Base-by-base conservation (phyloP, 2,888 invertebrate species). In the Endomychus coccineus region DNA sequence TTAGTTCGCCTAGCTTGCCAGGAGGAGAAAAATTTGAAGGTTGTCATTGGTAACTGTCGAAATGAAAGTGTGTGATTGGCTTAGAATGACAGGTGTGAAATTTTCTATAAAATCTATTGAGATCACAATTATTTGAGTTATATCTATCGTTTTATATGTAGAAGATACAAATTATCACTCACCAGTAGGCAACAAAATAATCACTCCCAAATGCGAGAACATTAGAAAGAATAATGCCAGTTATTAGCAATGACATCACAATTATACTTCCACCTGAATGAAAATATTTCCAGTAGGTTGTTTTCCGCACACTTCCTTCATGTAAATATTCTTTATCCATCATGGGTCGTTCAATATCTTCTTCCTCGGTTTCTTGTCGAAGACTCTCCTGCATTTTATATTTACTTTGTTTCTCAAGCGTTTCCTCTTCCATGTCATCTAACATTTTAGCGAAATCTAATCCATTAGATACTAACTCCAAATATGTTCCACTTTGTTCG, bases 131-230 rank as follows among this genome's bases (percentile, higher is more conserved):
- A n/a, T n/a, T n/a, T n/a, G n/a, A n/a, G n/a, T n/a, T n/a, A n/a
- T n/a, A n/a, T n/a, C n/a, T n/a, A n/a, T n/a, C n/a, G n/a, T n/a
- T n/a, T n/a, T n/a, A n/a, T n/a, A n/a, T n/a, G n/a, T n/a, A n/a
- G n/a, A n/a, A n/a, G n/a, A n/a, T n/a, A n/a, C n/a, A n/a, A n/a
- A n/a, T n/a, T 2, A 14, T 19, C 13, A 53, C 68, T 67, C 56
- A 78, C 80, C 80, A 82, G 54, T 70, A 78, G 42, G 78, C 75
- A 34, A 84, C 70, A 71, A 78, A 85, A 52, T 73, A 82, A 58
- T 86, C 86, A 0, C 74, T 75, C 1, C 70, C 62, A 39, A 78
- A 82, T 1, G 74, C 78, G 9, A 71, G 56, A 0, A 63, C 54
- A 48, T 82, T 79, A 1, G 80, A 70, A 7, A 74, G 9, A 1